Percentiles rank a stretch among this genome's conserved stretches.
These are phyloP conservation scores for Drosophila kepulauana DNA, from an alignment of 1,140 invertebrate genomes.

Conservation along the genomic window DNA sequence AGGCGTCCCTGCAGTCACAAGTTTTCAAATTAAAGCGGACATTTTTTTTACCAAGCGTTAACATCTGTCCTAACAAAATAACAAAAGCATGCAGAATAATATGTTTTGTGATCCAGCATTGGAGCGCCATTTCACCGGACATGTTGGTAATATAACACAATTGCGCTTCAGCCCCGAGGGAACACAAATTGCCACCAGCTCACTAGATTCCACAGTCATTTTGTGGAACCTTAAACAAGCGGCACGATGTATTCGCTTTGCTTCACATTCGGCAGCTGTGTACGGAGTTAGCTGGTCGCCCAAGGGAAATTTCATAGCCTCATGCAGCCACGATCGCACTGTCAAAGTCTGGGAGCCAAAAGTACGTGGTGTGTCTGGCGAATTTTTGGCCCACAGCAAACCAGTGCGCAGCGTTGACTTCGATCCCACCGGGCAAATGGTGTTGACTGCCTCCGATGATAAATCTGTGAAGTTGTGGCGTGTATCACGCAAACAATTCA, in stretches of 20 bases:
- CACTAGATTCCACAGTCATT: conserved; percentile 91
- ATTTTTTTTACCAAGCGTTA: conserved; percentile 13
- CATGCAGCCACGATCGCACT: conserved; percentile 92
- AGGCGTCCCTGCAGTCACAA: conserved; percentile 40
- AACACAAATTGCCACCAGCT: conserved; percentile 91
- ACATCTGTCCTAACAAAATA: background rate
- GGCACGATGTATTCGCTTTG: conserved; percentile 89
- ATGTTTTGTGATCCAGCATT: conserved; percentile 87
- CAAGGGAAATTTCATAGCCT: conserved; percentile 92
- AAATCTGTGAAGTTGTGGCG: conserved; percentile 93
- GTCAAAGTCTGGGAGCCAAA: conserved; percentile 94
- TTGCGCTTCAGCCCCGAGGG: conserved; percentile 91
- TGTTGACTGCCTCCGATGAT: conserved; percentile 94
- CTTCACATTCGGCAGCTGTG: conserved; percentile 88
- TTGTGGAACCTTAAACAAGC: conserved; percentile 90
- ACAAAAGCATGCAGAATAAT: conserved; percentile 30
- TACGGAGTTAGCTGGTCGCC: conserved; percentile 91
- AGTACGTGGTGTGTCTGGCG: conserved; percentile 90
- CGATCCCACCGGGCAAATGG: conserved; percentile 90
- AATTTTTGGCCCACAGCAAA: conserved; percentile 92
- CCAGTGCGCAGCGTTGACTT: conserved; percentile 93
- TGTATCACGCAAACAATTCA: conserved; percentile 89
- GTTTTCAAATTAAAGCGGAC: conserved; percentile 37
- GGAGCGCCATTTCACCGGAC: conserved; percentile 92
- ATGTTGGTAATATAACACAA: conserved; percentile 90